Conservation (phyloP, 2,113 vertebrate genomes). For the Amblyopsis rosae region DNA sequence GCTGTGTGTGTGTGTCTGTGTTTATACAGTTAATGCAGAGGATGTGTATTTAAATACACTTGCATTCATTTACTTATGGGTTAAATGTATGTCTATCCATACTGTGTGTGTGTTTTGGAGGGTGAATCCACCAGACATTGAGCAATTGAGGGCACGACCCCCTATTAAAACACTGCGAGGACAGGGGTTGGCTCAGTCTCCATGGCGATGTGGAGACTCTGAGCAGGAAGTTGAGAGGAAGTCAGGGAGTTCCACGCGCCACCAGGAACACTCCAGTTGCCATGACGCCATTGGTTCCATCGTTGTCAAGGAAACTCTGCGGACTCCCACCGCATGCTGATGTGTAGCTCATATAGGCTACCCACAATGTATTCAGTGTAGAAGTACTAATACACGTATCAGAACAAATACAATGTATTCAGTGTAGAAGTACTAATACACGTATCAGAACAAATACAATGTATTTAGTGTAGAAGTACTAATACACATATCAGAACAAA, state of each 20-base stretch:
- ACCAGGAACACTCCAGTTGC: conserved; percentile 62
- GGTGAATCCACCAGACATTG: conserved; percentile 31
- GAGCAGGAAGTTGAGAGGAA: conserved; percentile 71
- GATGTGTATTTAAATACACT: not conserved
- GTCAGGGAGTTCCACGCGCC: conserved; percentile 62
- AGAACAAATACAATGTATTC: no score
- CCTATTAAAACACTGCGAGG: conserved; percentile 35
- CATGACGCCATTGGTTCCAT: conserved; percentile 58
- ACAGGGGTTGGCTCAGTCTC: conserved; percentile 55
- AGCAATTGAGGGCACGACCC: conserved; percentile 56
- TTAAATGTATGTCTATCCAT: not conserved
- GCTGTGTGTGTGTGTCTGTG: not conserved
- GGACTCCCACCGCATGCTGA: conserved; percentile 58
- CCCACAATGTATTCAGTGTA: not conserved
- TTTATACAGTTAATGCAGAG: not conserved
- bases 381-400: no score
- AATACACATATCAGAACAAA: no score
- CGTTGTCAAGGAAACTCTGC: conserved; percentile 66
- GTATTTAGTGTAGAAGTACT: no score
- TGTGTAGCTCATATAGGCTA: conserved; percentile 21
- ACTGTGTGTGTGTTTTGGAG: conserved; percentile 19
- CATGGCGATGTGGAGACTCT: conserved; percentile 53
- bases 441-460: conserved; percentile 25
- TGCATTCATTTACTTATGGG: conserved; percentile 14
- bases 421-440: conserved; percentile 15